Conservation (phyloP, 2,797 vertebrate species). For the Galagoides demidoff region DNA sequence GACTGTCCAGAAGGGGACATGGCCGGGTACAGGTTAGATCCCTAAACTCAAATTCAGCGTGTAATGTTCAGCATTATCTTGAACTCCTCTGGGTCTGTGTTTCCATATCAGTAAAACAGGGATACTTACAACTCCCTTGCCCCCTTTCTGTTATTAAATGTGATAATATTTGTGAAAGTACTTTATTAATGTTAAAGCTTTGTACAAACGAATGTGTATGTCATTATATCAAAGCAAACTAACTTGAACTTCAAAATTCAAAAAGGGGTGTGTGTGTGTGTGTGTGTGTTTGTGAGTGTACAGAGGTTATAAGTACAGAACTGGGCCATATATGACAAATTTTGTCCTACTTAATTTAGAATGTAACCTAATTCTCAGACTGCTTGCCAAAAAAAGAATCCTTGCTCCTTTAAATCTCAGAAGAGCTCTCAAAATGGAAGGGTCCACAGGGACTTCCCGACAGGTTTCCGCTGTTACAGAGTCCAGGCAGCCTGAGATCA, state of each 20-base stretch:
- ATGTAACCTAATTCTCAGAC: constrained; percentile 80
- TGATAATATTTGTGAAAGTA: neutral
- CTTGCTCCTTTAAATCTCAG: constrained; percentile 65
- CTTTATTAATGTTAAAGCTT: neutral
- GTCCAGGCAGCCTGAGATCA: neutral
- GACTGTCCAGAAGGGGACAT: neutral
- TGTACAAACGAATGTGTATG: neutral
- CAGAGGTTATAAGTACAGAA: constrained; percentile 42
- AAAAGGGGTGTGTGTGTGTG: neutral
- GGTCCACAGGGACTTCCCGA: constrained; percentile 14
- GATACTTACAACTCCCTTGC: neutral
- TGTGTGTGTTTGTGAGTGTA: neutral
- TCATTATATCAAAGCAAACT: neutral
- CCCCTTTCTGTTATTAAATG: neutral
- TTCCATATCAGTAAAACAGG: neutral
- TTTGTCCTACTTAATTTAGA: constrained; percentile 77
- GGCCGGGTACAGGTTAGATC: neutral
- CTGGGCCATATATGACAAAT: constrained; percentile 74
- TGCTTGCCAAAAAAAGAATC: constrained; percentile 75
- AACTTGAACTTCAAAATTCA: constrained; percentile 5
- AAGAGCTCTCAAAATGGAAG: constrained; percentile 73
- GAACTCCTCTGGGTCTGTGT: neutral
- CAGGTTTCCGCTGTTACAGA: constrained; percentile 57
- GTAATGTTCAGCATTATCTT: neutral
- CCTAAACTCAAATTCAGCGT: neutral